Conservation (phyloP, 2,797 vertebrate species). For the Acestrorhynchus altus region DNA sequence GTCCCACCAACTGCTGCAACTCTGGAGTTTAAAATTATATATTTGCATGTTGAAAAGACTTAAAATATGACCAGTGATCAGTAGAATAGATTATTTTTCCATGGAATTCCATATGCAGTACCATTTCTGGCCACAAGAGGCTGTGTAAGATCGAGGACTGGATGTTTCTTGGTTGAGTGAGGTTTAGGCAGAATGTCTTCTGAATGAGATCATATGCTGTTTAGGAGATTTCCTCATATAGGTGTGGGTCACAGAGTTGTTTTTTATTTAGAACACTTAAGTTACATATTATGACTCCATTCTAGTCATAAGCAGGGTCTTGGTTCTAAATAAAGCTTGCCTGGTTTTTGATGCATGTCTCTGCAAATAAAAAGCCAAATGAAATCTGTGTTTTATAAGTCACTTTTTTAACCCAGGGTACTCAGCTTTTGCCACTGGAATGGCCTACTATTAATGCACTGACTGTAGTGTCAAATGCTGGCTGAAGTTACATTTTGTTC, state of each 20-base stretch:
- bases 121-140: slow-evolving; percentile 51
- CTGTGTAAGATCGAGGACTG: slow-evolving; percentile 20
- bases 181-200: slow-evolving; percentile 69
- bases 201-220: slow-evolving; percentile 75
- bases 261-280: slow-evolving; percentile 49
- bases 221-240: slow-evolving; percentile 74
- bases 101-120: slow-evolving; percentile 34
- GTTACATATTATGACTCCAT: slow-evolving; percentile 24
- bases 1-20: slow-evolving; percentile 28
- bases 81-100: neutral
- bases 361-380: neutral
- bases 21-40: neutral
- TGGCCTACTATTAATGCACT: neutral
- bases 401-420: neutral
- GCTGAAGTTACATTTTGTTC: neutral
- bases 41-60: neutral
- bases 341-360: neutral
- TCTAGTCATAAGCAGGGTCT: neutral
- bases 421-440: neutral
- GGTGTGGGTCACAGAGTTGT: slow-evolving; percentile 68
- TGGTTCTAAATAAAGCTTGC: neutral
- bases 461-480: neutral
- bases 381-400: neutral
- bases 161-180: slow-evolving; percentile 47
- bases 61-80: neutral